Evolutionary conservation across 92 coral and sea anemone species (phyloP).

Genomic region (Umimayanthus kanabou): DNA sequence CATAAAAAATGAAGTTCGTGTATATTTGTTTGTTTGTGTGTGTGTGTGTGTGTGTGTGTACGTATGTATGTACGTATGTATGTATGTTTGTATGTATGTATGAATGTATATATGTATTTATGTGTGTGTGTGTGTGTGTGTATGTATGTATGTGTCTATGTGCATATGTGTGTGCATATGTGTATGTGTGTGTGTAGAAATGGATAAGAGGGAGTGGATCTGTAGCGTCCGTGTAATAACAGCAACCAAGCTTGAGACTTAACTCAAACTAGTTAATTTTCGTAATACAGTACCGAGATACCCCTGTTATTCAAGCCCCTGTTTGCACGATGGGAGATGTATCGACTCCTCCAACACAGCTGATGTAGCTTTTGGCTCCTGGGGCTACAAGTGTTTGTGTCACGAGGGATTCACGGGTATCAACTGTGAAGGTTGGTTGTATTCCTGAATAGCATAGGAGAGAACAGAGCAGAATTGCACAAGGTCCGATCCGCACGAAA

Average conservation of each 20-base stretch:
- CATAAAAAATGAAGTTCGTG: neutral
- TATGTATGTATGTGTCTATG: no score
- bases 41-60: neutral
- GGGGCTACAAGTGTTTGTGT: slow-evolving; percentile 88
- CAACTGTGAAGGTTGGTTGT: slow-evolving; percentile 80
- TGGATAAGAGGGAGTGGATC: neutral
- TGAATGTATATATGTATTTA: no score
- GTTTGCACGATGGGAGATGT: slow-evolving; percentile 88
- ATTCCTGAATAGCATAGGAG: neutral
- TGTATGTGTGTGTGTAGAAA: neutral
- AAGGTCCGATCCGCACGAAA: neutral
- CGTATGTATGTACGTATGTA: no score
- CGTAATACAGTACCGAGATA: slow-evolving; percentile 51
- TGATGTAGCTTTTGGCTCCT: slow-evolving; percentile 86
- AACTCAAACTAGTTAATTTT: neutral
- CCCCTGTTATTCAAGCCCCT: slow-evolving; percentile 89
- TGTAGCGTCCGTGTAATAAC: neutral
- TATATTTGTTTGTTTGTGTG: neutral
- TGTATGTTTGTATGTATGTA: no score
- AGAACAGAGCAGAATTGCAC: neutral
- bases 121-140: no score
- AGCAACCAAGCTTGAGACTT: neutral
- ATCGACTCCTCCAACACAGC: slow-evolving; percentile 85
- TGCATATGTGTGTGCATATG: no score
- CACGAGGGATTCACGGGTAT: slow-evolving; percentile 74